phyloP scores from a whole-genome alignment of 1,140 invertebrate genomes.

The Pemphigus obesinymphae region DNA sequence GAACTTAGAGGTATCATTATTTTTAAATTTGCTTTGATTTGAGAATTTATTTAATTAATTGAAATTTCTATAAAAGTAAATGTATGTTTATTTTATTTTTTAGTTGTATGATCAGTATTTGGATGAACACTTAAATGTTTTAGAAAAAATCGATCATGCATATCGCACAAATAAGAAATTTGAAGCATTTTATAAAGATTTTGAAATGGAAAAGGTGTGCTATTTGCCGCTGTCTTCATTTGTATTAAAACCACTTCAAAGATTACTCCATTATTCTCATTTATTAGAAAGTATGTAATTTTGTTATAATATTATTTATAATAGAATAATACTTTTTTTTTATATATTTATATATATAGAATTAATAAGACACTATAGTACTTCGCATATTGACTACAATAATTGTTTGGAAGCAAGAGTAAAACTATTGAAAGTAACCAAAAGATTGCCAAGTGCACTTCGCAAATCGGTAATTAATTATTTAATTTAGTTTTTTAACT shows the following conservation, averaged over 20 bases:
- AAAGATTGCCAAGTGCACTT: constrained; percentile 55
- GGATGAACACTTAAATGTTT: constrained; percentile 67
- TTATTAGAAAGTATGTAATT: constrained; percentile 59
- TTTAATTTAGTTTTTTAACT: constrained; percentile 41
- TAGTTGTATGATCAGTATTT: constrained; percentile 77
- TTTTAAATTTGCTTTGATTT: constrained; percentile 9
- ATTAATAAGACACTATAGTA: constrained; percentile 69
- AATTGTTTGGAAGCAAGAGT: constrained; percentile 68
- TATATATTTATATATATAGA: no score
- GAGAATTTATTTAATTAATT: no score
- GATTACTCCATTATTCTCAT: constrained; percentile 78
- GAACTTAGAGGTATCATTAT: constrained; percentile 53
- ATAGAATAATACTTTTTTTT: background rate
- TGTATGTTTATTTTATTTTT: constrained; percentile 47
- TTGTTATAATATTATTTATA: background rate
- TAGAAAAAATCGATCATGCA: constrained; percentile 69
- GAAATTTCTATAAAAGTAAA: constrained; percentile 35
- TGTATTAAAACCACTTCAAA: constrained; percentile 82
- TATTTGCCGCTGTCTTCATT: constrained; percentile 82
- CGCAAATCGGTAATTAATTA: constrained; percentile 52
- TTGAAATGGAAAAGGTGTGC: constrained; percentile 79
- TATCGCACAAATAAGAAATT: constrained; percentile 68
- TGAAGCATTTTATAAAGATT: constrained; percentile 74
- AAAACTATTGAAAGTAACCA: constrained; percentile 59
- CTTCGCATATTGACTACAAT: constrained; percentile 67